Base-by-base conservation (phyloP, 2,888 invertebrate species). In the Drosophila percnosoma region DNA sequence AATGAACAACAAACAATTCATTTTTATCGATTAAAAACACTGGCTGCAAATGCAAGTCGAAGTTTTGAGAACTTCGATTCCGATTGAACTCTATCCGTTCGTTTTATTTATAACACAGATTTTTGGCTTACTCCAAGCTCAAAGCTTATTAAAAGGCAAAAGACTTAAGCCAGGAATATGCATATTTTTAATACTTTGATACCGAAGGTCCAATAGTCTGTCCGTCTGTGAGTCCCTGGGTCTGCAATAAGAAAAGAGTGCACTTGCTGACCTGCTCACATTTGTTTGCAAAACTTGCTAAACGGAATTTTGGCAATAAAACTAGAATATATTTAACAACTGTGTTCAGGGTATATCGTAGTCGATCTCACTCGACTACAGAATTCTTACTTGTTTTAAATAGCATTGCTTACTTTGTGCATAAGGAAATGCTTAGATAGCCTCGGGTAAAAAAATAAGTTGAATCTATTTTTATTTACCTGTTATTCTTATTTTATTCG, bases 1-100 rank as follows among this genome's bases (percentile, higher is more conserved):
- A 53, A 24, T 58, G 59, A 59, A 70, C 63, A 59, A 21, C 63
- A 82, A 73, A 85, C 18, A 27, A n/a, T 18, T 10, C 34, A 53
- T 71, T 63, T 73, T 61, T 68, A 62, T 71, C 67, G 67, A 33
- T 49, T 49, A 63, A 71, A 80, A 33, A 33, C 33, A 10, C 33
- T 33, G 7, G 10, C n/a, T 10, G 42, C 33, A 38, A 54, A 11
- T 24, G n/a, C 36, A 45, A 57, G 42, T 42, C 6, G 13, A 31
- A 54, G 24, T 60, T 36, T 24, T 38, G 10, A 27, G 54, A 55
- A 36, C 68, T 34, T 10, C 33, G 4, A 33, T 33, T 33, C 33
- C 10, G 36, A 18, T 38, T 45, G 45, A 18, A 38, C 18, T 11
- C 40, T 21, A 13, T n/a, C 24, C 21, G 15, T 7, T 38, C 38